Conservation (phyloP, 2,888 invertebrate species). For the Aspidapion aeneum region DNA sequence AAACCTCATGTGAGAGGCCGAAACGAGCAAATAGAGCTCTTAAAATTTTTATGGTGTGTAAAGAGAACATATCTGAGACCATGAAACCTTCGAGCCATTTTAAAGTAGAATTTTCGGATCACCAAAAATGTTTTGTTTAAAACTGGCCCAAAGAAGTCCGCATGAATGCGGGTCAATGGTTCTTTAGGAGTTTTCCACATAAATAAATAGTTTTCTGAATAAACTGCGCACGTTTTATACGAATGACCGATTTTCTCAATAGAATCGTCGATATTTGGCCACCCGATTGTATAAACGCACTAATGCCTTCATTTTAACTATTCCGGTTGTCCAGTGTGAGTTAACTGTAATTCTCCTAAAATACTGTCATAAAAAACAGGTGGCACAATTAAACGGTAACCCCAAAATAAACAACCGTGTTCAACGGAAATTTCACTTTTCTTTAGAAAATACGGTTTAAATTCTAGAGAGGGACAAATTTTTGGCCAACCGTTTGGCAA, state of each 20-base stretch:
- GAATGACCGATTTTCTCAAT: slow-evolving; percentile 3
- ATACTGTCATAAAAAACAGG: slow-evolving; percentile 6
- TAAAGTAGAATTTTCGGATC: slow-evolving; percentile 4
- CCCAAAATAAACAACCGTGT: no score
- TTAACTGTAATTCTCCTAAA: slow-evolving; percentile 14
- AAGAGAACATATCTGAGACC: slow-evolving; percentile 2
- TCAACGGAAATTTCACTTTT: slow-evolving; percentile 14
- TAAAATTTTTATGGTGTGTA: not conserved
- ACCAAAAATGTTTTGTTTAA: not conserved
- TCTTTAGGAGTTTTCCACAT: no score
- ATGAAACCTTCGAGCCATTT: slow-evolving; percentile 12
- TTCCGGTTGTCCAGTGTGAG: slow-evolving; percentile 13
- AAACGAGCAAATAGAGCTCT: not conserved
- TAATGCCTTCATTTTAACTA: slow-evolving; percentile 38
- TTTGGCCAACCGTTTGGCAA: slow-evolving; percentile 12
- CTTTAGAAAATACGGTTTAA: slow-evolving; percentile 9
- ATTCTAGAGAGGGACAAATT: slow-evolving; percentile 6
- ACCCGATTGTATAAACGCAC: slow-evolving; percentile 11
- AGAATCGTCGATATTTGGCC: slow-evolving; percentile 1
- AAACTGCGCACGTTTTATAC: not conserved
- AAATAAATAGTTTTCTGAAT: slow-evolving; percentile 3
- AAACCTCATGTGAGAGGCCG: not conserved
- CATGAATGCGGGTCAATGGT: no score
- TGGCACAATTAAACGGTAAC: no score
- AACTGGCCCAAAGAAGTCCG: no score